phyloP scores from a whole-genome alignment of 2,888 invertebrate species.

The Metallyticus violacea region DNA sequence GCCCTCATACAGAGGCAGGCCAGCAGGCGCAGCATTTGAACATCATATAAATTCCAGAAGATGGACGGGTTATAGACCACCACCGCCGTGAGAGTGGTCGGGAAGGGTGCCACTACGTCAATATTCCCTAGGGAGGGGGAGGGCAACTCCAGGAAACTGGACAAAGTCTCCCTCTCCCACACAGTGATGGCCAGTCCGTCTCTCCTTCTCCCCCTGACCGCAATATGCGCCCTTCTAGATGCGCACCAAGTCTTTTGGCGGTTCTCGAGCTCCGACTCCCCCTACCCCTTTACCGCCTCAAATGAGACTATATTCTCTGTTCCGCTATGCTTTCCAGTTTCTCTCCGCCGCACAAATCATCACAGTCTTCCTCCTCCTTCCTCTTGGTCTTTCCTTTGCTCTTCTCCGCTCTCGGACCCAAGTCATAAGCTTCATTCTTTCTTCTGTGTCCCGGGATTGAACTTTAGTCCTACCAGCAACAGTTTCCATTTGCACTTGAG shows the following conservation, averaged over 20 bases:
- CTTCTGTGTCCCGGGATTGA: neutral
- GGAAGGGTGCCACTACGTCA: constrained; percentile 30
- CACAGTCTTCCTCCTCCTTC: neutral
- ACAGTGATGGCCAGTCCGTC: constrained; percentile 31
- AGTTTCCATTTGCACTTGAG: neutral
- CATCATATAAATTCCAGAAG: constrained; percentile 50
- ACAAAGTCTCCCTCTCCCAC: constrained; percentile 22
- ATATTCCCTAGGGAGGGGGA: constrained; percentile 27
- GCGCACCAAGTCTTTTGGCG: neutral
- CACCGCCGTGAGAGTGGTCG: constrained; percentile 19
- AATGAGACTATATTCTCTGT: neutral
- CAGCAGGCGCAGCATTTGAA: constrained; percentile 36
- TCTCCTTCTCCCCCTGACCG: constrained; percentile 1
- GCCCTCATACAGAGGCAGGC: constrained; percentile 36
- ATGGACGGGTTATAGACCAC: constrained; percentile 43
- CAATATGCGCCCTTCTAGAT: neutral
- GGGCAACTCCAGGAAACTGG: constrained; percentile 11
- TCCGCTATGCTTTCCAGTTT: constrained; percentile 7
- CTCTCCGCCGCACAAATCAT: constrained; percentile 25
- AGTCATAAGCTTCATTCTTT: neutral
- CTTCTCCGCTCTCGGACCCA: neutral
- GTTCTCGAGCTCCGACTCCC: too few relatives aligned
- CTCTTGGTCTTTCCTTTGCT: neutral
- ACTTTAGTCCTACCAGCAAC: neutral
- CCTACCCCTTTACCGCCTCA: neutral